Evolutionary conservation across 2,113 vertebrate genomes (phyloP).

Genomic region (Hymenochirus boettgeri): DNA sequence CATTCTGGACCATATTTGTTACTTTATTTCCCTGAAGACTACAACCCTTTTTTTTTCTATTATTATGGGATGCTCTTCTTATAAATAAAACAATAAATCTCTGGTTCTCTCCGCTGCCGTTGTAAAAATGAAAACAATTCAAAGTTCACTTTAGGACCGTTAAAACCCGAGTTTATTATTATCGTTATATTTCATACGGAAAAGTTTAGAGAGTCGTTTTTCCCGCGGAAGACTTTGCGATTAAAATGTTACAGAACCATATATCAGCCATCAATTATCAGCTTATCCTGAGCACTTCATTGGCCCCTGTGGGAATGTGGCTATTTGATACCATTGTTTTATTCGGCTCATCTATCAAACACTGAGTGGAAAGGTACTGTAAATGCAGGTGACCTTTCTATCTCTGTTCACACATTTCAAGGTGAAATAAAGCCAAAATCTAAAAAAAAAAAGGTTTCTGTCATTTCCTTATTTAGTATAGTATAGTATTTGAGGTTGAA

Average conservation of each 20-base stretch:
- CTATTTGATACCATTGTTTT: constrained; percentile 42
- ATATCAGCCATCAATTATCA: constrained; percentile 36
- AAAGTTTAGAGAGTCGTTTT: constrained; percentile 7
- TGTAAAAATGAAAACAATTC: not conserved
- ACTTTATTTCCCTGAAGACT: not conserved
- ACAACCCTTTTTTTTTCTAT: not conserved
- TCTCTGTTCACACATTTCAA: too few relatives aligned
- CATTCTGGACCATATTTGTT: not conserved
- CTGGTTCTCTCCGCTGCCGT: not conserved
- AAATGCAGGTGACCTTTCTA: too few relatives aligned
- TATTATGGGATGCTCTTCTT: not conserved
- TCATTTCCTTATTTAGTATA: too few relatives aligned
- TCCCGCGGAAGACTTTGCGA: constrained; percentile 20
- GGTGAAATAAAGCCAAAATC: too few relatives aligned
- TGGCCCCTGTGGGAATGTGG: constrained; percentile 27
- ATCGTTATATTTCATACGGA: constrained; percentile 5
- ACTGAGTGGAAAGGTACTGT: constrained; percentile 11
- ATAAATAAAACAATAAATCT: not conserved
- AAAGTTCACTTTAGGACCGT: constrained; percentile 1
- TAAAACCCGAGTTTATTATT: constrained; percentile 1
- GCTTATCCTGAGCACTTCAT: constrained; percentile 22
- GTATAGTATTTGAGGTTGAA: too few relatives aligned
- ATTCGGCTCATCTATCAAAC: constrained; percentile 40
- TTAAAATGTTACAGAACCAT: constrained; percentile 32
- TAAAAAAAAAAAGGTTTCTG: too few relatives aligned